Conservation (phyloP, 2,113 vertebrate species). For the Microcebus ravelobensis region DNA sequence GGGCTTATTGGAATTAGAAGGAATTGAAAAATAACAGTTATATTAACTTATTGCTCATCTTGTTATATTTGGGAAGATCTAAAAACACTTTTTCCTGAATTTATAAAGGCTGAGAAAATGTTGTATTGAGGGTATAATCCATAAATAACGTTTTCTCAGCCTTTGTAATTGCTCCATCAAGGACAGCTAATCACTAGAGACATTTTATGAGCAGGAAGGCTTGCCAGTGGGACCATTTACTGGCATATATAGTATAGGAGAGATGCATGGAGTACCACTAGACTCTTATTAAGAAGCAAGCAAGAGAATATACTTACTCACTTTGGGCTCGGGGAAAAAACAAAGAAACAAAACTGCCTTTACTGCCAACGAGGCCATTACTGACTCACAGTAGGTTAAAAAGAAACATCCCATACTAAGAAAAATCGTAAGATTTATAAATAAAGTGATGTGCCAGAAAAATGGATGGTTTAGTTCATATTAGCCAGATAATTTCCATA, state of each 20-base stretch:
- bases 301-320: neutral
- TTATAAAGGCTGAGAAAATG: neutral
- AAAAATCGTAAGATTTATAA: neutral
- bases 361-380: neutral
- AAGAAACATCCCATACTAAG: neutral
- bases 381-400: neutral
- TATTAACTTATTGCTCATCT: neutral
- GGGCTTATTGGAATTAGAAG: neutral
- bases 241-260: neutral
- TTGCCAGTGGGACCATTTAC: neutral
- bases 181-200: neutral
- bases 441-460: neutral
- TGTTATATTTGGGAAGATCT: neutral
- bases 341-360: neutral
- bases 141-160: neutral
- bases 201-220: neutral
- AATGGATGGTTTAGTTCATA: neutral
- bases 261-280: neutral
- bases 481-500: neutral
- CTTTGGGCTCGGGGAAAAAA: neutral
- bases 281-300: neutral
- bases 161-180: neutral
- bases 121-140: neutral
- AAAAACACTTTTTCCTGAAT: neutral
- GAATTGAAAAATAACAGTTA: neutral